These are phyloP conservation scores for Lagopus leucura DNA, from an alignment of 2,113 vertebrate species.

Conservation along the genomic window DNA sequence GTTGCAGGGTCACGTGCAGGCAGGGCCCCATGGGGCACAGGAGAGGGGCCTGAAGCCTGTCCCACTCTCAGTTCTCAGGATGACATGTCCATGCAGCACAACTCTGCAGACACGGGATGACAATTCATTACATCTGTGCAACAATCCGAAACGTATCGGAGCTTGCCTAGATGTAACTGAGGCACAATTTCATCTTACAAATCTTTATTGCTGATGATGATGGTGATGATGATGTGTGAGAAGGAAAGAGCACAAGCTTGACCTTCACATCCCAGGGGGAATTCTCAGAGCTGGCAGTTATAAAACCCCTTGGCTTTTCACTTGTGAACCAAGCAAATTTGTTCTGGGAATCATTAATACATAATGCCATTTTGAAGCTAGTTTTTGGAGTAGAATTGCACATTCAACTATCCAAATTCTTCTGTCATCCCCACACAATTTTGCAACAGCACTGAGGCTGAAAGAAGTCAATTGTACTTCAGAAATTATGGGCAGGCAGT, in stretches of 20 bases:
- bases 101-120: neutral
- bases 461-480: constrained; percentile 38
- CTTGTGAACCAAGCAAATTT: constrained; percentile 52
- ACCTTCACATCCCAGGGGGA: constrained; percentile 1
- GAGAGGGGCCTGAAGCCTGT: neutral
- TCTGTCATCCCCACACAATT: constrained; percentile 37
- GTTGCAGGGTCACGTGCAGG: neutral
- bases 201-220: constrained; percentile 48
- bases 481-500: constrained; percentile 36
- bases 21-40: accelerated
- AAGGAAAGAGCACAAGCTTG: constrained; percentile 60
- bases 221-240: constrained; percentile 66
- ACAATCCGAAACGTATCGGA: neutral
- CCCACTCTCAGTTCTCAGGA: accelerated
- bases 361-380: constrained; percentile 57
- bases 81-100: accelerated
- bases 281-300: constrained; percentile 45
- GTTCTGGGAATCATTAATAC: constrained; percentile 64
- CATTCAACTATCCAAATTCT: constrained; percentile 14
- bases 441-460: neutral
- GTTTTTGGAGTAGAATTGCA: constrained; percentile 21
- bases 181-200: constrained; percentile 11
- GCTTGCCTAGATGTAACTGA: constrained; percentile 4
- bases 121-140: neutral
- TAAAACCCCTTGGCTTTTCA: constrained; percentile 43